Base-by-base conservation (phyloP, 1,140 invertebrate genomes). In the Venustaconcha ellipsiformis region DNA sequence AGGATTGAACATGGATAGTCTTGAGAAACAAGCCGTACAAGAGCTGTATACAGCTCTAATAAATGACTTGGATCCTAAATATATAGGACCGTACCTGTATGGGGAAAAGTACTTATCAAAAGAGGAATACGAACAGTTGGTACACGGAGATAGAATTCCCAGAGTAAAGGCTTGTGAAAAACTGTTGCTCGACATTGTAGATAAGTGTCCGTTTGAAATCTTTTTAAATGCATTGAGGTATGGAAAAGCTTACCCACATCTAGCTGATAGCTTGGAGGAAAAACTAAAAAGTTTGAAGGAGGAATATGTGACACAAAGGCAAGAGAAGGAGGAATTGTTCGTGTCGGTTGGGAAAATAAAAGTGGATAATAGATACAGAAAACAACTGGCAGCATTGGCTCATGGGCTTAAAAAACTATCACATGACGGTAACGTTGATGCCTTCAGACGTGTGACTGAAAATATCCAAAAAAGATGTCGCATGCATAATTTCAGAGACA, bases 311-410 rank as follows among this genome's bases (percentile, higher is more conserved):
- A 30, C 15, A 23, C 17, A 8, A 58, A 30, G 56, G 30, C 37
- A 59, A 23, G 18, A 30, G 12, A 17, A 70, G 48, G 57, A 67
- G 23, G 14, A 58, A 58, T 26, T 73, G 30, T 73, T 65, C 17
- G 70, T 62, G 56, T 48, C 70, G 15, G 72, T 73, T 18, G 60
- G 72, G 57, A 73, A 66, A 30, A 66, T 73, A 13, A 65, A 60
- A 26, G 56, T 67, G 17, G 23, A 65, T 17, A 73, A 56, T 58
- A 26, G 26, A 26, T 30, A 14, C n/a, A 67, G 64, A 67, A 73
- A 59, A 26, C 26, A 23, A 48, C 66, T 73, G 55, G 57, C 63
- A 30, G 64, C 26, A 48, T 26, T 73, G 55, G 37, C 72, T 18
- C 63, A 66, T 48, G 57, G 66, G n/a, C 56, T 73, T 1, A 73